These are phyloP conservation scores for Urosaurus nigricauda DNA, from an alignment of 2,797 vertebrate species.

Conservation along the genomic window DNA sequence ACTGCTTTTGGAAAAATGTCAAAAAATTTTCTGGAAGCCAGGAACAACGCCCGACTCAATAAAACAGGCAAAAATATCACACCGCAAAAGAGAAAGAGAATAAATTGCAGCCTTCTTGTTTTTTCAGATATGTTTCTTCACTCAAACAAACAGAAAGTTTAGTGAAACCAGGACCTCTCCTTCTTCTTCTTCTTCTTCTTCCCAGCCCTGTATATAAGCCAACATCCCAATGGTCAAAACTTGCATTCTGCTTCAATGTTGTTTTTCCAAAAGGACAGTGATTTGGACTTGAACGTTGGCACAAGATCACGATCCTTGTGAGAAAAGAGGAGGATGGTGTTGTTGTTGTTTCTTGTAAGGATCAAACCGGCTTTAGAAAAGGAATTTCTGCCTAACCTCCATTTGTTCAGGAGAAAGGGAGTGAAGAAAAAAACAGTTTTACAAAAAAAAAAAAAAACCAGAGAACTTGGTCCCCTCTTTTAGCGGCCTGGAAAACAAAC, in stretches of 20 bases:
- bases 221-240: rapidly evolving
- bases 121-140: rapidly evolving
- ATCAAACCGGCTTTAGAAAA: neutral
- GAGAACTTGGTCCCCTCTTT: neutral
- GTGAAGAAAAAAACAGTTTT: too few species aligned
- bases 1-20: neutral
- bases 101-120: too few species aligned
- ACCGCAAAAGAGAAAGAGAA: neutral
- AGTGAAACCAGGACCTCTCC: rapidly evolving
- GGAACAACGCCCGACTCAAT: neutral
- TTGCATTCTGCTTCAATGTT: neutral
- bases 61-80: too few species aligned
- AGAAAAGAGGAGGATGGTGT: neutral
- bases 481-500: neutral
- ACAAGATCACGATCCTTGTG: neutral
- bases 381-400: neutral
- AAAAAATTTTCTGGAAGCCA: neutral
- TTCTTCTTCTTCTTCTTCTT: neutral
- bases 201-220: neutral
- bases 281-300: neutral
- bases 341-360: too few species aligned
- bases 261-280: neutral
- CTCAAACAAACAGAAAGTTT: neutral
- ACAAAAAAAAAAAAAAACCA: too few species aligned
- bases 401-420: neutral